Evolutionary conservation across 2,888 invertebrate genomes (phyloP), one percentile per base, ranked within the genome.

Genomic region (Aphidoletes aphidimyza): DNA sequence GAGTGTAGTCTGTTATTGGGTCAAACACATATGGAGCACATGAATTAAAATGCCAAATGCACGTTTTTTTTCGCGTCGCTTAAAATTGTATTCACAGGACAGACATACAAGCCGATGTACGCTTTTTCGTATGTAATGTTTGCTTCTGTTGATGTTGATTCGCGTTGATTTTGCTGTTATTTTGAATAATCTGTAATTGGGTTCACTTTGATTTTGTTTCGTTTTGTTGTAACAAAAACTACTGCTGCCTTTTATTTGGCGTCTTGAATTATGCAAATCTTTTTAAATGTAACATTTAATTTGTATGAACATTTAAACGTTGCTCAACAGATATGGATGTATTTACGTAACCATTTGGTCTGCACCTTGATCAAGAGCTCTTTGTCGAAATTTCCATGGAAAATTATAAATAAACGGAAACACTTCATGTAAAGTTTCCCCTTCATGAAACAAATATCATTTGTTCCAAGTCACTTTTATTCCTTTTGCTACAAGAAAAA

Each of bases 21-120:
- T 81, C 81, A 81, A 34, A 81, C 81, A 1, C 81, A 81, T 37
- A 37, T 81, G 81, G 81, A 81, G 81, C 81, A 81, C n/a, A 81
- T 81, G 81, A 37, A 81, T 37, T 36, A 81, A 81, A 36, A 81
- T 81, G 37, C 81, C 36, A 81, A 81, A 37, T 81, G 81, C 6
- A 37, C 19, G n/a, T n/a, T 81, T 81, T 22, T n/a, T 1, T 81
- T 81, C 6, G n/a, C 17, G 6, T 17, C 17, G 5, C 22, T 54
- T 19, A 54, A 54, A 54, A 54, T 17, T 8, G 6, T 54, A 5
- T 54, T 54, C n/a, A n/a, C n/a, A n/a, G n/a, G n/a, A n/a, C n/a
- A n/a, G 17, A 6, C 17, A 5, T 54, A 6, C 22, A 54, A 6
- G 22, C 17, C 54, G 6, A 19, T 6, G 8, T 42, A 42, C 42